Percentiles rank a stretch among this genome's conserved stretches.
Conservation (phyloP, 53 echinoderm and acorn worm species). For the Zoroaster sp. region DNA sequence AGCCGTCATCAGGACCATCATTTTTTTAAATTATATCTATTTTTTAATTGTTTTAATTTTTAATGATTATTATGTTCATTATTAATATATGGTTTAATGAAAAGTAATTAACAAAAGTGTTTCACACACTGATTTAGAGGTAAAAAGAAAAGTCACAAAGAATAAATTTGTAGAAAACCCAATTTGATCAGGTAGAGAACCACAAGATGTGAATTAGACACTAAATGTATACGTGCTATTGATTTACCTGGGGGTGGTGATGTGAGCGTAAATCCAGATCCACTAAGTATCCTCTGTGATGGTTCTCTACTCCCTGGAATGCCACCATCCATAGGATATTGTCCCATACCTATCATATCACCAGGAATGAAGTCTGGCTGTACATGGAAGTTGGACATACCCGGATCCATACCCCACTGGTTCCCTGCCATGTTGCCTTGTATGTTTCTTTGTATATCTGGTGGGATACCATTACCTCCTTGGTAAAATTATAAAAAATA, state of each 20-base stretch:
- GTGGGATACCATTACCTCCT: not conserved
- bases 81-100: too few species aligned
- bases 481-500: not conserved
- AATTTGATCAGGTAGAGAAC: not conserved
- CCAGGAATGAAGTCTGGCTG: not conserved
- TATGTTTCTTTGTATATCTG: not conserved
- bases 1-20: too few species aligned
- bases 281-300: conserved; percentile 27
- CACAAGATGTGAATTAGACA: not conserved
- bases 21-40: too few species aligned
- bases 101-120: too few species aligned
- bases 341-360: not conserved
- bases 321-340: conserved; percentile 14
- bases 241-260: conserved; percentile 45
- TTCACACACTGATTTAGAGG: too few species aligned
- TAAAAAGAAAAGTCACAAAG: too few species aligned
- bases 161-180: too few species aligned
- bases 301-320: conserved; percentile 29
- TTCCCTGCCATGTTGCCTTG: conserved; percentile 23
- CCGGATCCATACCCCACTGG: conserved; percentile 42
- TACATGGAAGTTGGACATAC: not conserved
- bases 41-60: too few species aligned
- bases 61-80: too few species aligned
- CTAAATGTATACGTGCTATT: not conserved
- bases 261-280: conserved; percentile 35